A percentile compares a stretch with the other conserved stretches of the same genome.
Conservation (phyloP, 2,888 invertebrate species). For the Flexamia atlantica region DNA sequence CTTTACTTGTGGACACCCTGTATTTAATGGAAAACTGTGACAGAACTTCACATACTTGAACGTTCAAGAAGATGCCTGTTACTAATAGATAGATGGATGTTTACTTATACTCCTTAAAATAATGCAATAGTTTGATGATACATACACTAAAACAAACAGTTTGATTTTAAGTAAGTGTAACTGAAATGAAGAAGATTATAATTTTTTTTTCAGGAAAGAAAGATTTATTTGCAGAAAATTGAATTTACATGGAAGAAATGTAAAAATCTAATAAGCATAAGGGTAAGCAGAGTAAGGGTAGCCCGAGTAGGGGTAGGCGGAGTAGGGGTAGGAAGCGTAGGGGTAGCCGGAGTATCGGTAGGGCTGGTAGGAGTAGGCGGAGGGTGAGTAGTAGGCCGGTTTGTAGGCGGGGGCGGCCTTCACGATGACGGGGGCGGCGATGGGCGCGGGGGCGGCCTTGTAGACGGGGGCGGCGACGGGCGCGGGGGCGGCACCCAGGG, state of each 20-base stretch:
- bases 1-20: too few species aligned
- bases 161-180: too few species aligned
- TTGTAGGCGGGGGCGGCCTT: constrained; percentile 52
- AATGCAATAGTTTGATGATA: too few species aligned
- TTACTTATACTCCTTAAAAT: too few species aligned
- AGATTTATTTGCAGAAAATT: background rate
- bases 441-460: constrained; percentile 54
- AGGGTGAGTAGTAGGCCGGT: constrained; percentile 40
- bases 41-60: too few species aligned
- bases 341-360: constrained; percentile 57
- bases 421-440: constrained; percentile 52
- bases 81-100: too few species aligned
- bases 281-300: constrained; percentile 60
- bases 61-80: too few species aligned
- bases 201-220: background rate
- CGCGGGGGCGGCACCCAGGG: constrained; percentile 63
- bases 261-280: constrained; percentile 17
- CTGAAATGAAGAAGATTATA: too few species aligned
- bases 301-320: constrained; percentile 58
- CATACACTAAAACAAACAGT: too few species aligned
- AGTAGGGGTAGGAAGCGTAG: constrained; percentile 57
- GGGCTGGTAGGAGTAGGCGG: constrained; percentile 53
- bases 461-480: constrained; percentile 56
- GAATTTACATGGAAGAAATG: background rate
- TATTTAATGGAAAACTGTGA: too few species aligned